Evolutionary conservation across 1,140 invertebrate genomes (phyloP), one percentile per base, ranked within the genome.

Genomic region (Drosophila teissieri): DNA sequence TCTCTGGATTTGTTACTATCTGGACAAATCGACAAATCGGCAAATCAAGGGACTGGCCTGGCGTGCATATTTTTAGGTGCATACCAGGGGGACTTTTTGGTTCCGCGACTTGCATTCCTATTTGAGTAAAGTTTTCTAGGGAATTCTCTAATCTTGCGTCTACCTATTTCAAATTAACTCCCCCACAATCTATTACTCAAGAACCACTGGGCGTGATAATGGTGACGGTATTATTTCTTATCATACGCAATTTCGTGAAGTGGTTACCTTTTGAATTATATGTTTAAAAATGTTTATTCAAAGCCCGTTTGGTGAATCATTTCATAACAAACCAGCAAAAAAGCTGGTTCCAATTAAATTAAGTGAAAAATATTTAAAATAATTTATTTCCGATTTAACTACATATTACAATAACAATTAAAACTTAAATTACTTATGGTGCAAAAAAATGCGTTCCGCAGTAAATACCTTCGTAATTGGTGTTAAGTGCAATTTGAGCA

Each of bases 171-270:
- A 10, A 31, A 31, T 31, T 2, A 31, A 31, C 31, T 31, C 11
- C 14, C 17, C 15, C 53, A 6, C 8, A 15, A 14, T 60, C 60
- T 27, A 60, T 42, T 42, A 34, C 11, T 10, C 8, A 4, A n/a
- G 7, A 31, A 6, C 34, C 31, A 46, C 6, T 39, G 56, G 31
- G 22, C 45, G 44, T 51, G 62, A 78, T 74, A 74, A 68, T 49
- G 68, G 40, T 82, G 79, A 82, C 79, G 79, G 68, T 67, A 78
- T 49, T 31, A 42, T 17, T 49, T n/a, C 52, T 44, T 78, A 82
- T 81, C 78, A 17, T 17, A 36, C 36, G 15, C 22, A 39, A 55
- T 52, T 73, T 60, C 4, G 19, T n/a, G 42, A 46, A 55, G 61
- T 60, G 44, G n/a, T 62, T 73, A 40, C 15, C 53, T 61, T 61